Evolutionary conservation across 53 echinoderm and acorn worm species (phyloP).

Genomic region (Hippasteria phrygiana): DNA sequence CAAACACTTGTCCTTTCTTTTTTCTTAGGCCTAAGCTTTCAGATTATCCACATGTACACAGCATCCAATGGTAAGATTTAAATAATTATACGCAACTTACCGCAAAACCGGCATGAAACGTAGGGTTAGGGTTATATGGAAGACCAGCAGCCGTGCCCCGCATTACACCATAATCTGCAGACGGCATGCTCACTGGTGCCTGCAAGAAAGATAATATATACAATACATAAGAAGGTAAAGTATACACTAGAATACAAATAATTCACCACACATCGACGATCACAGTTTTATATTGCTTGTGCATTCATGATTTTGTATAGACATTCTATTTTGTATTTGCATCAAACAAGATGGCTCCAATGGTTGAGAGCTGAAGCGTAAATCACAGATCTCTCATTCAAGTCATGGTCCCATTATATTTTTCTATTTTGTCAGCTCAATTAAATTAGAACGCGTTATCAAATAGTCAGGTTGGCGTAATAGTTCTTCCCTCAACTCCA

Average conservation of each 20-base stretch:
- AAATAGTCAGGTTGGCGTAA: too few species aligned
- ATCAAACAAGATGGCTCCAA: too few species aligned
- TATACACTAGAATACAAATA: too few species aligned
- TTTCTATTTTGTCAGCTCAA: too few species aligned
- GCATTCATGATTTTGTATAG: too few species aligned
- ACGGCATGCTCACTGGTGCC: conserved; percentile 71
- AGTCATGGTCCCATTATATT: too few species aligned
- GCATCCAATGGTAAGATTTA: neutral
- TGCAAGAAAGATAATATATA: neutral
- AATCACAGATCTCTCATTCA: too few species aligned
- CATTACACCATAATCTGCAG: conserved; percentile 52
- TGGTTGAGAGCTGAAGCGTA: too few species aligned
- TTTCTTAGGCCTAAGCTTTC: neutral
- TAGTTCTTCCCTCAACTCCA: too few species aligned
- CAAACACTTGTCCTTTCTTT: too few species aligned
- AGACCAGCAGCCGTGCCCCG: conserved; percentile 39
- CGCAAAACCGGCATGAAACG: conserved; percentile 60
- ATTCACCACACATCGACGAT: neutral
- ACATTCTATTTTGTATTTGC: too few species aligned
- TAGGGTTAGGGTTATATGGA: conserved; percentile 55
- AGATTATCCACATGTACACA: neutral
- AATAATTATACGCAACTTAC: conserved; percentile 54
- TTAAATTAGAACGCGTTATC: too few species aligned
- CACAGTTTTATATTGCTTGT: neutral
- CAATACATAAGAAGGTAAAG: neutral